A percentile compares a stretch with the other conserved stretches of the same genome.
Conservation (phyloP, 2,113 vertebrate genomes). For the Pteruthius melanotis region DNA sequence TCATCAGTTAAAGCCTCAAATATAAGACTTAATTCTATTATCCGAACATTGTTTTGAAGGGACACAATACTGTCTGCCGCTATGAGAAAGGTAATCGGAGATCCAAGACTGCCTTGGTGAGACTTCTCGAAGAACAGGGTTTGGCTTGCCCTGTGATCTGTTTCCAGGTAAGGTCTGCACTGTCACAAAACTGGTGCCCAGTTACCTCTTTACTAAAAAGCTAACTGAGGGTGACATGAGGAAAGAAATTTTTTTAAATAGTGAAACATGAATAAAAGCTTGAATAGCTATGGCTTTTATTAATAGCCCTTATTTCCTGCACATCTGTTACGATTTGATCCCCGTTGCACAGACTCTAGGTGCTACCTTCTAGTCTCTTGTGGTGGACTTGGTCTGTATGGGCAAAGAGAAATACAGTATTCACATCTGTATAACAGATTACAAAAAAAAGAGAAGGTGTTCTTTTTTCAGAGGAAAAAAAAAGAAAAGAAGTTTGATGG, state of each 20-base stretch:
- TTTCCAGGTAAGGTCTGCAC: neutral
- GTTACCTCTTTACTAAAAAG: neutral
- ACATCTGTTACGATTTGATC: neutral
- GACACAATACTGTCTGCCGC: neutral
- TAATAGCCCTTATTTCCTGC: neutral
- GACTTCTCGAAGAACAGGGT: neutral
- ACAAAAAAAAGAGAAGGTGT: accelerated
- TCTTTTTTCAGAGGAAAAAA: neutral
- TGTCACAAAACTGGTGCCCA: neutral
- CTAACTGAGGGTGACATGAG: neutral
- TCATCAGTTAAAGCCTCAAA: neutral
- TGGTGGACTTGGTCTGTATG: neutral
- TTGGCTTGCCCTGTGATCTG: neutral
- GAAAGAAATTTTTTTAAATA: neutral
- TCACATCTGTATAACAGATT: too few relatives aligned
- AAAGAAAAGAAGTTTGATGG: neutral
- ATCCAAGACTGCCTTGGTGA: neutral
- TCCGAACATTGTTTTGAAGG: neutral
- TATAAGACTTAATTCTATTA: neutral
- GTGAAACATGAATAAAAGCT: neutral
- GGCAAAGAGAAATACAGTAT: neutral
- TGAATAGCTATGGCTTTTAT: neutral
- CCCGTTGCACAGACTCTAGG: neutral
- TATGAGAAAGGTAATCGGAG: neutral
- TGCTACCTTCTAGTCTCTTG: neutral